Percentiles rank a stretch among this genome's conserved stretches.
Conservation (phyloP, 2,113 vertebrate species). For the Sapajus apella region DNA sequence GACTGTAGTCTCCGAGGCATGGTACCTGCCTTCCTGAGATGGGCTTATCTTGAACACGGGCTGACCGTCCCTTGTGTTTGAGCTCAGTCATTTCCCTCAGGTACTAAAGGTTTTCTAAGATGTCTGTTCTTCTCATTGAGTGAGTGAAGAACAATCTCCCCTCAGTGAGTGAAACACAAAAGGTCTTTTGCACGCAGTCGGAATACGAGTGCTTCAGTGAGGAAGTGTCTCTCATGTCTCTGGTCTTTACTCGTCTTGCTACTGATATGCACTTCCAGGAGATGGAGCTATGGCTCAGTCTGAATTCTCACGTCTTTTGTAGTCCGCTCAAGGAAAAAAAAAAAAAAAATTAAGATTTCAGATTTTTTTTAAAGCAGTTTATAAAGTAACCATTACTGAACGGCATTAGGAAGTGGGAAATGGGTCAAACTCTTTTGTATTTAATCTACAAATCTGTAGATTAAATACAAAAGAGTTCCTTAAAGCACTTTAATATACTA, state of each 20-base stretch:
- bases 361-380: constrained; percentile 30
- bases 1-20: accelerated
- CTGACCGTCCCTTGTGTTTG: not conserved
- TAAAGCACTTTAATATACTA: not conserved
- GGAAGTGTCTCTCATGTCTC: accelerated
- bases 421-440: not conserved
- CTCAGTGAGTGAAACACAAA: not conserved
- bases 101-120: not conserved
- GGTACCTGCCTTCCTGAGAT: accelerated
- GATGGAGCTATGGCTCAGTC: constrained; percentile 62
- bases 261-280: constrained; percentile 60
- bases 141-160: not conserved
- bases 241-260: not conserved
- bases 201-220: not conserved
- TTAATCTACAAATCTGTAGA: not conserved
- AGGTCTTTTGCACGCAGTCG: not conserved
- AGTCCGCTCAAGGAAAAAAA: no score
- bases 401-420: not conserved
- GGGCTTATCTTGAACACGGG: accelerated
- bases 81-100: not conserved
- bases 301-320: constrained; percentile 31
- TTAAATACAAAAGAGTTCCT: not conserved
- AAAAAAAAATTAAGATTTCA: not conserved
- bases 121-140: not conserved
- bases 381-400: constrained; percentile 31